These are phyloP conservation scores for Cryptophagus acutangulus DNA, from an alignment of 2,888 invertebrate species.

Conservation along the genomic window DNA sequence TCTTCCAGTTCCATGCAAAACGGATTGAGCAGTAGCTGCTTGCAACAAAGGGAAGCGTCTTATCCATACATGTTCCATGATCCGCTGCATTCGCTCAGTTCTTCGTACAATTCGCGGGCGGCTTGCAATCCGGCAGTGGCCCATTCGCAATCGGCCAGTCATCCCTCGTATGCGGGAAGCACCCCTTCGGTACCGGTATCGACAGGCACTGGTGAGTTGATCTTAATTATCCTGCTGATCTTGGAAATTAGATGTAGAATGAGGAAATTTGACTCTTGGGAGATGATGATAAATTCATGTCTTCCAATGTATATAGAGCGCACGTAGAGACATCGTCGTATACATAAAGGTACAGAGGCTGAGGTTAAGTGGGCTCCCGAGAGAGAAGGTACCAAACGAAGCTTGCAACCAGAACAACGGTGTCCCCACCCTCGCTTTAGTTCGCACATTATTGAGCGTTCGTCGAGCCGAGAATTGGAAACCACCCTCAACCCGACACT, in stretches of 20 bases:
- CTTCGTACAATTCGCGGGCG: conserved; percentile 68
- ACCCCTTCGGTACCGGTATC: conserved; percentile 52
- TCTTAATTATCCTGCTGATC: conserved; percentile 14
- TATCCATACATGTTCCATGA: conserved; percentile 91
- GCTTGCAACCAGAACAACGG: conserved; percentile 49
- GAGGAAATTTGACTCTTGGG: too few species aligned
- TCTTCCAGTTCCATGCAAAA: conserved; percentile 77
- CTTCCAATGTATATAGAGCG: neutral
- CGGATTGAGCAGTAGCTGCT: conserved; percentile 74
- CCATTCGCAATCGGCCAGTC: conserved; percentile 71
- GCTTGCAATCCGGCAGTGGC: conserved; percentile 68
- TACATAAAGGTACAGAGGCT: conserved; percentile 26
- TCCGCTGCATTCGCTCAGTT: conserved; percentile 70
- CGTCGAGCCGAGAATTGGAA: conserved; percentile 56
- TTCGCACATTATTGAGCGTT: conserved; percentile 61
- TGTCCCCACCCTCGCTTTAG: conserved; percentile 51
- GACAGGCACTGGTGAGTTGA: conserved; percentile 47
- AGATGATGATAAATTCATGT: too few species aligned
- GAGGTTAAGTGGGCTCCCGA: conserved; percentile 43
- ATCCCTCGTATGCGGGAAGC: conserved; percentile 58
- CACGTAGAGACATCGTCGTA: conserved; percentile 8
- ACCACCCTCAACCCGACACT: conserved; percentile 39
- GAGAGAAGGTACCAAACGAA: conserved; percentile 47
- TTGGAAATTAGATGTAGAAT: too few species aligned
- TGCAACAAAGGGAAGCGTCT: conserved; percentile 74